A percentile compares a stretch with the other conserved stretches of the same genome.
Evolutionary conservation across 2,888 invertebrate genomes (phyloP).

Genomic region (Blastobasis adustella): DNA sequence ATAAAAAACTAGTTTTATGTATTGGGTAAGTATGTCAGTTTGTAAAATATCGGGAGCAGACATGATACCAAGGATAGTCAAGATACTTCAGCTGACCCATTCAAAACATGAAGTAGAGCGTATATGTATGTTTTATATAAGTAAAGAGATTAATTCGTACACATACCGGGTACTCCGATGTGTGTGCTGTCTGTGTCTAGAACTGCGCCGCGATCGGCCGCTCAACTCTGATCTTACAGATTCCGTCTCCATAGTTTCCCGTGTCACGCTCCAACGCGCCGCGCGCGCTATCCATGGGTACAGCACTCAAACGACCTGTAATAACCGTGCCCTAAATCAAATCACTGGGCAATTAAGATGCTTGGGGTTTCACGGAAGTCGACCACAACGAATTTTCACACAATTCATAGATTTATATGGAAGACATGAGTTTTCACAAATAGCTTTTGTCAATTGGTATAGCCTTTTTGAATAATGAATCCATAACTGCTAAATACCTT

Average conservation of each 20-base stretch:
- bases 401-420: conserved; percentile 15
- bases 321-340: conserved; percentile 41
- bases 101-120: too few relatives aligned
- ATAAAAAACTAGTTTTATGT: too few relatives aligned
- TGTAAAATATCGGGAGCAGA: too few relatives aligned
- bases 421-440: not conserved
- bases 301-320: conserved; percentile 37
- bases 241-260: conserved; percentile 89
- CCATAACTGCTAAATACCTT: conserved; percentile 33
- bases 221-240: conserved; percentile 95
- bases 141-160: not conserved
- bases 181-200: conserved; percentile 76
- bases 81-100: too few relatives aligned
- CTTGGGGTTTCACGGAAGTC: conserved; percentile 46
- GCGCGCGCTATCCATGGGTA: conserved; percentile 48
- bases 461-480: conserved; percentile 9
- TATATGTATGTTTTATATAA: too few relatives aligned
- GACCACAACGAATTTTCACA: conserved; percentile 34
- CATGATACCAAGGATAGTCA: too few relatives aligned
- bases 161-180: conserved; percentile 80
- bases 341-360: conserved; percentile 59
- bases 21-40: too few relatives aligned
- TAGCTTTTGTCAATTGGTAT: not conserved
- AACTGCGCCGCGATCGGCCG: conserved; percentile 84
- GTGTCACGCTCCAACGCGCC: conserved; percentile 23